Conservation (phyloP, 30 jellyfish, hydroid and myxozoan species). For the Clytia hemisphaerica region DNA sequence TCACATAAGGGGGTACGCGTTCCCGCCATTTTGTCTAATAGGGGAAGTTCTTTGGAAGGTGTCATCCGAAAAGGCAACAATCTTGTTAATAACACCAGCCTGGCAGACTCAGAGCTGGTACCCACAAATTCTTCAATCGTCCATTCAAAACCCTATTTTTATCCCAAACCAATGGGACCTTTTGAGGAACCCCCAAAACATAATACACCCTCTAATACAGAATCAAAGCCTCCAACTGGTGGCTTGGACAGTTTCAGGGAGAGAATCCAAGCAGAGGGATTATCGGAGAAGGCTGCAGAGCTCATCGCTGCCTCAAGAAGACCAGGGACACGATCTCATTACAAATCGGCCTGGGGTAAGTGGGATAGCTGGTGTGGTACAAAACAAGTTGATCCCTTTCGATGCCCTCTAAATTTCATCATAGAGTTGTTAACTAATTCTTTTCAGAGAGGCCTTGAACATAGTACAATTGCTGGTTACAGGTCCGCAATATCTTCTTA, state of each 20-base stretch:
- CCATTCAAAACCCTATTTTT: background rate
- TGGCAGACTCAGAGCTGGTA: conserved; percentile 33
- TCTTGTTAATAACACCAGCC: conserved; percentile 26
- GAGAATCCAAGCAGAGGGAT: background rate
- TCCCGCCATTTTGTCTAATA: conserved; percentile 33
- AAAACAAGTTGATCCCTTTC: conserved; percentile 20
- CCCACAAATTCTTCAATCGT: conserved; percentile 8
- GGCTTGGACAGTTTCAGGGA: conserved; percentile 42
- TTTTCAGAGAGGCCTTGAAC: background rate
- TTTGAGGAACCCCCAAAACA: background rate
- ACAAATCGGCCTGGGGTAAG: conserved; percentile 47
- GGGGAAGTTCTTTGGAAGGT: conserved; percentile 13
- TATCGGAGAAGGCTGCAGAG: conserved; percentile 23
- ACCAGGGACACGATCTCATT: conserved; percentile 13
- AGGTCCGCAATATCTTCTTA: background rate
- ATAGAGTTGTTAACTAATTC: background rate
- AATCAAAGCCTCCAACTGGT: conserved; percentile 9
- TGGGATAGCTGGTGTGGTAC: conserved; percentile 44
- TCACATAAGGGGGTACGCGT: conserved; percentile 27
- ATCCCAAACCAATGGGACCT: background rate
- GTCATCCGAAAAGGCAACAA: background rate
- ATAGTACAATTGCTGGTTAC: conserved; percentile 1
- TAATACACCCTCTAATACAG: background rate
- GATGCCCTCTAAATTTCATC: background rate
- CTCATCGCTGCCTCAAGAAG: conserved; percentile 33